Evolutionary conservation across 2,113 vertebrate species (phyloP).

Genomic region (Thinocorus orbignyianus): DNA sequence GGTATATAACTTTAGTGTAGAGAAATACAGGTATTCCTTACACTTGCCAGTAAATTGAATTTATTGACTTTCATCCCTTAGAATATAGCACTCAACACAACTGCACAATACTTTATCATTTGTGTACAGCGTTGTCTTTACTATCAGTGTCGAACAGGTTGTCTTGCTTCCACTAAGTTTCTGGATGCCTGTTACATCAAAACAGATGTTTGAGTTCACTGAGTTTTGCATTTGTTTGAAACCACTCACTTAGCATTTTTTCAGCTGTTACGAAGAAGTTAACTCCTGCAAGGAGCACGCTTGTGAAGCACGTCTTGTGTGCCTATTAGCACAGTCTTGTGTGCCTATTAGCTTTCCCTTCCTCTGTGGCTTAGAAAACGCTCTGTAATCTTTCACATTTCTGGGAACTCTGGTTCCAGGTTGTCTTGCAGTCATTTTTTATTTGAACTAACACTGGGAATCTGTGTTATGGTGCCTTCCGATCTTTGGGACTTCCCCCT

Average conservation of each 20-base stretch:
- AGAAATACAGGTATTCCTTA: not conserved
- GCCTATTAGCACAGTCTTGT: not conserved
- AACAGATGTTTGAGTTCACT: not conserved
- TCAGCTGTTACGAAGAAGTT: not conserved
- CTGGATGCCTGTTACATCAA: not conserved
- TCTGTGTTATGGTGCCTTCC: not conserved
- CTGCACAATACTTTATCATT: not conserved
- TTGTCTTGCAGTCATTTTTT: not conserved
- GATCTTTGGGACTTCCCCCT: not conserved
- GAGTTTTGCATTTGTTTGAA: not conserved
- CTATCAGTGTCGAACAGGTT: not conserved
- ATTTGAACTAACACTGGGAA: not conserved
- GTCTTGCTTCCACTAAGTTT: not conserved
- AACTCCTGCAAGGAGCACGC: not conserved
- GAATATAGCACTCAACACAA: not conserved
- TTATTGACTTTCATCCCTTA: not conserved
- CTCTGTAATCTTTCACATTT: not conserved
- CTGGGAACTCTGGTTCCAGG: not conserved
- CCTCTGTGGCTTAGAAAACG: not conserved
- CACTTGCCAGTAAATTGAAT: not conserved
- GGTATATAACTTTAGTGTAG: not conserved
- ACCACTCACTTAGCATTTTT: not conserved
- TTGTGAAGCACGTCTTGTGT: not conserved
- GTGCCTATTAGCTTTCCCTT: not conserved
- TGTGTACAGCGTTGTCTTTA: not conserved